phyloP scores from a whole-genome alignment of 2,113 vertebrate genomes.

The Hippocampus comes region DNA sequence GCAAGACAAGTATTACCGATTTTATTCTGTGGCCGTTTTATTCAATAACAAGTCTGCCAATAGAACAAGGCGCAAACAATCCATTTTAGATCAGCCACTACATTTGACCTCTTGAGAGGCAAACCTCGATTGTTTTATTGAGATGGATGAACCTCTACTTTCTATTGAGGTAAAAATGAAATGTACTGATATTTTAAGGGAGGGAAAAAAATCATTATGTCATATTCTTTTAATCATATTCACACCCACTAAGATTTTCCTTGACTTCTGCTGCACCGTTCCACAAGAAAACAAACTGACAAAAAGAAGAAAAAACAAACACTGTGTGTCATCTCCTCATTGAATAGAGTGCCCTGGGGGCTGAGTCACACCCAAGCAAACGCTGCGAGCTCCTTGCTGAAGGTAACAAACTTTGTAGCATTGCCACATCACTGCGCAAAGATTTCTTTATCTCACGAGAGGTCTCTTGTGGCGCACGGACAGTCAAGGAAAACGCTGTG shows the following conservation, averaged over 20 bases:
- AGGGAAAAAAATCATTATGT: neutral
- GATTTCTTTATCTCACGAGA: constrained; percentile 34
- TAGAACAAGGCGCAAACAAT: neutral
- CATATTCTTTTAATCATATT: neutral
- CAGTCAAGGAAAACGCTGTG: constrained; percentile 18
- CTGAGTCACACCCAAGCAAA: neutral
- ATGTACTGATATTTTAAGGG: neutral
- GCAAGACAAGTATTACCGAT: constrained; percentile 20
- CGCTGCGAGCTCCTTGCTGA: neutral
- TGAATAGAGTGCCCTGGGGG: neutral
- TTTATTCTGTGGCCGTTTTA: constrained; percentile 32
- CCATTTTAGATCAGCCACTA: neutral
- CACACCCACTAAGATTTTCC: neutral
- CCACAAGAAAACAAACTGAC: neutral
- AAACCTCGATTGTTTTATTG: neutral
- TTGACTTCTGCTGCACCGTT: neutral
- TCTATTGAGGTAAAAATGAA: neutral
- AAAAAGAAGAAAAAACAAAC: neutral
- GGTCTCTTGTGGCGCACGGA: constrained; percentile 2
- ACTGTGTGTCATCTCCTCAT: neutral
- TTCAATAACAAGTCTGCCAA: constrained; percentile 22
- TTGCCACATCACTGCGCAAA: neutral
- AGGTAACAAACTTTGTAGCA: neutral
- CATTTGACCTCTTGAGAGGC: neutral
- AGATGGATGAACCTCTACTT: neutral